Conservation (phyloP, 1,140 invertebrate species). For the Camponotus vicinus region DNA sequence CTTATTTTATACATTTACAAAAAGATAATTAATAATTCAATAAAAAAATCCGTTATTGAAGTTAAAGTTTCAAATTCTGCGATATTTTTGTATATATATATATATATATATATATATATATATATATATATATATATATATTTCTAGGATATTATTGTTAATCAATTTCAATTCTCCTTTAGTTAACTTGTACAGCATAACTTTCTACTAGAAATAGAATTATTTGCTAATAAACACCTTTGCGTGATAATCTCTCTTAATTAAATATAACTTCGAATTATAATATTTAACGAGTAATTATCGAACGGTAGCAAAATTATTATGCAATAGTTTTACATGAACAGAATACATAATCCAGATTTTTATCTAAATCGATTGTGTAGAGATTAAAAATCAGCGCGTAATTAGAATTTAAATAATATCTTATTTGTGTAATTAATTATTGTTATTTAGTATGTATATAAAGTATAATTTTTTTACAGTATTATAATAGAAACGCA, state of each 20-base stretch:
- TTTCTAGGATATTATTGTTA: not conserved
- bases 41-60: not conserved
- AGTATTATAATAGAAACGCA: too few relatives aligned
- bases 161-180: not conserved
- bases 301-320: not conserved
- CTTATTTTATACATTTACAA: not conserved
- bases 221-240: not conserved
- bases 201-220: not conserved
- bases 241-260: not conserved
- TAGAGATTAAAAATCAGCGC: conserved; percentile 33
- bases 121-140: too few relatives aligned
- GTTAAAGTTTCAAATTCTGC: not conserved
- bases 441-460: not conserved
- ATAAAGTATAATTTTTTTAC: conserved; percentile 9
- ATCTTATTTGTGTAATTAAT: conserved; percentile 11
- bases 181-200: not conserved
- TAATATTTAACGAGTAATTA: not conserved
- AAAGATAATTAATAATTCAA: not conserved
- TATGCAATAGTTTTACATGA: not conserved
- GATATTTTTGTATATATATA: not conserved
- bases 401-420: not conserved
- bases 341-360: conserved; percentile 3
- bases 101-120: too few relatives aligned
- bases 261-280: conserved; percentile 4
- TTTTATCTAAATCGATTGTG: conserved; percentile 24